Percentiles rank a stretch among this genome's conserved stretches.
phyloP scores from a whole-genome alignment of 2,888 invertebrate genomes.

The Melanostoma mellinum region DNA sequence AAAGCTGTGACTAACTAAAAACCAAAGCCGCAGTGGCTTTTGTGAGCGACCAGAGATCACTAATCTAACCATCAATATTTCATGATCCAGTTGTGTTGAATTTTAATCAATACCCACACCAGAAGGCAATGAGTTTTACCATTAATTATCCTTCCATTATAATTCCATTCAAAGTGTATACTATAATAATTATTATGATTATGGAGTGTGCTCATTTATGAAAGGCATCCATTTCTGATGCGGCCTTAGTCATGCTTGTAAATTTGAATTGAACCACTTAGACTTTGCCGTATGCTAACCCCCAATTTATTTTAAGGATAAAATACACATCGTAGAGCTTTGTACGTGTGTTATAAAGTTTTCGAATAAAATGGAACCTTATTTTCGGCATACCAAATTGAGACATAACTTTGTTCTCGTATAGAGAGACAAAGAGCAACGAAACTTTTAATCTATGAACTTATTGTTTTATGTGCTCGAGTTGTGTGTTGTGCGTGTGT shows the following conservation, averaged over 20 bases:
- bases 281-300: conserved; percentile 1
- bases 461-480: not conserved
- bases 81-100: conserved; percentile 31
- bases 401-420: not conserved
- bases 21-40: conserved; percentile 6
- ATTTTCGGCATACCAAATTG: conserved; percentile 24
- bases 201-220: conserved; percentile 22
- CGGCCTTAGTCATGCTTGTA: not conserved
- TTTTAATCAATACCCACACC: conserved; percentile 28
- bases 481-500: not conserved
- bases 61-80: conserved; percentile 34
- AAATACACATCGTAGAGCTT: conserved; percentile 17
- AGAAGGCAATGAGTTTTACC: conserved; percentile 34
- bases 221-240: too few species aligned
- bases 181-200: conserved; percentile 30
- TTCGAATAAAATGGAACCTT: conserved; percentile 15
- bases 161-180: conserved; percentile 37
- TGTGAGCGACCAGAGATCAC: conserved; percentile 5
- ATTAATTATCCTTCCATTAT: conserved; percentile 42
- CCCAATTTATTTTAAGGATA: conserved; percentile 29
- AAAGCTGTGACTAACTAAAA: not conserved
- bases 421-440: conserved; percentile 4
- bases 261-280: conserved; percentile 19
- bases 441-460: conserved; percentile 31
- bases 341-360: conserved; percentile 33